Evolutionary conservation across 2,888 invertebrate genomes (phyloP).

Genomic region (Tinea semifulvella): DNA sequence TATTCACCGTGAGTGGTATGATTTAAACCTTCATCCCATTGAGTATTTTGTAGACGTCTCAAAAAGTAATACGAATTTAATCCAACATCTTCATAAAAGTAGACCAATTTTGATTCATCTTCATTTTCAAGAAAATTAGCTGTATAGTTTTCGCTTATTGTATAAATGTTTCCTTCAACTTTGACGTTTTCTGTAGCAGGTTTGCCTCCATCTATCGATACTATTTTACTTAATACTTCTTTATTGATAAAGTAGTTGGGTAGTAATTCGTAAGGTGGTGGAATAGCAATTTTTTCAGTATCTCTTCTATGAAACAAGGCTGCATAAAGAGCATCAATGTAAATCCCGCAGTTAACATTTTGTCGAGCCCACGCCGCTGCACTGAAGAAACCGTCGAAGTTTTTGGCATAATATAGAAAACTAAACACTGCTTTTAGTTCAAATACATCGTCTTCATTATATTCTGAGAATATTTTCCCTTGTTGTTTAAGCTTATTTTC

Average conservation of each 20-base stretch:
- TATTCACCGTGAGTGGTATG: conserved; percentile 66
- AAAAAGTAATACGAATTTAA: conserved; percentile 73
- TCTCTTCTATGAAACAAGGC: conserved; percentile 68
- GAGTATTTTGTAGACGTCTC: conserved; percentile 58
- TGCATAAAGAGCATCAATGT: conserved; percentile 67
- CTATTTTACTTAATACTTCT: conserved; percentile 63
- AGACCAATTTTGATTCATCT: conserved; percentile 69
- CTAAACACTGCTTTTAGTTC: conserved; percentile 48
- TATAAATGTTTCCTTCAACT: conserved; percentile 46
- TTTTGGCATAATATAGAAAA: conserved; percentile 63
- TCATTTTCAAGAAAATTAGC: conserved; percentile 40
- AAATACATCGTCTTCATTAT: conserved; percentile 33
- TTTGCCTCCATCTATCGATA: conserved; percentile 34
- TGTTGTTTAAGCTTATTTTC: conserved; percentile 37
- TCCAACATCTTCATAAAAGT: conserved; percentile 78
- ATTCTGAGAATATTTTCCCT: conserved; percentile 50
- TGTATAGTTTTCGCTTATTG: conserved; percentile 49
- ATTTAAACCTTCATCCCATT: conserved; percentile 64
- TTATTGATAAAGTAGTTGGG: conserved; percentile 73
- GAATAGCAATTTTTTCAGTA: conserved; percentile 64
- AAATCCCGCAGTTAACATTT: conserved; percentile 71
- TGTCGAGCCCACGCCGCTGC: conserved; percentile 67
- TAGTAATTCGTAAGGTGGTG: conserved; percentile 72
- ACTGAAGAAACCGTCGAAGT: conserved; percentile 65
- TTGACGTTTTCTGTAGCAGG: conserved; percentile 32